These are phyloP conservation scores for Zingel zingel DNA, from an alignment of 2,113 vertebrate genomes.

Conservation along the genomic window DNA sequence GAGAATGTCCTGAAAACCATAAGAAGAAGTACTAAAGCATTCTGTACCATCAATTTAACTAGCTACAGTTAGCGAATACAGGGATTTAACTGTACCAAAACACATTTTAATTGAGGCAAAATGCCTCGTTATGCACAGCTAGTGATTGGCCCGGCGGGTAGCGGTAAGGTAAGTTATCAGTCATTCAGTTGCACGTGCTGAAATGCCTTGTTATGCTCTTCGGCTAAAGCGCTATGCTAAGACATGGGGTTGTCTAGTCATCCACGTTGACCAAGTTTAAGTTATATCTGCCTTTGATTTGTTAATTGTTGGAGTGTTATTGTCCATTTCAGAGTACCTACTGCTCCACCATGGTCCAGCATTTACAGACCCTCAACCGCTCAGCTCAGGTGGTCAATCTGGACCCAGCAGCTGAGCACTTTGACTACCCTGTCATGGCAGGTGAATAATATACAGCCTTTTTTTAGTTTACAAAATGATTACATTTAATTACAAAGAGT, in stretches of 20 bases:
- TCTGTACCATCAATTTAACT: no score
- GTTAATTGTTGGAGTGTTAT: no score
- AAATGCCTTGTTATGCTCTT: conserved; percentile 15
- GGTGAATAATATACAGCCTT: conserved; percentile 76
- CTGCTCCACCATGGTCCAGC: conserved; percentile 94
- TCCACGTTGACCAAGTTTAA: neutral
- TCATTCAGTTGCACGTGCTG: neutral
- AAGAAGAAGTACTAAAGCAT: neutral
- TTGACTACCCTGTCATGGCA: conserved; percentile 94
- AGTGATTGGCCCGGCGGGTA: conserved; percentile 97
- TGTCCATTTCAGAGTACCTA: conserved; percentile 91
- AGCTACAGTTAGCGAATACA: neutral
- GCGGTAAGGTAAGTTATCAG: conserved; percentile 90
- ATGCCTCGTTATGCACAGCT: conserved; percentile 97
- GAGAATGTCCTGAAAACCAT: neutral
- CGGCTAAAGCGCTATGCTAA: conserved; percentile 41
- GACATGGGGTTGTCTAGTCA: conserved; percentile 13
- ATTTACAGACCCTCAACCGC: conserved; percentile 89
- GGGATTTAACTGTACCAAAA: neutral
- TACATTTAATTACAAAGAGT: neutral
- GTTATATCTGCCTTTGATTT: fast-evolving
- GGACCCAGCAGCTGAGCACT: conserved; percentile 94
- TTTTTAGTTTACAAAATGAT: neutral
- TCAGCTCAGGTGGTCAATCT: conserved; percentile 95
- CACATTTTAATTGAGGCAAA: neutral